Evolutionary conservation across 2,797 vertebrate species (phyloP).

Genomic region (Xenops minutus): DNA sequence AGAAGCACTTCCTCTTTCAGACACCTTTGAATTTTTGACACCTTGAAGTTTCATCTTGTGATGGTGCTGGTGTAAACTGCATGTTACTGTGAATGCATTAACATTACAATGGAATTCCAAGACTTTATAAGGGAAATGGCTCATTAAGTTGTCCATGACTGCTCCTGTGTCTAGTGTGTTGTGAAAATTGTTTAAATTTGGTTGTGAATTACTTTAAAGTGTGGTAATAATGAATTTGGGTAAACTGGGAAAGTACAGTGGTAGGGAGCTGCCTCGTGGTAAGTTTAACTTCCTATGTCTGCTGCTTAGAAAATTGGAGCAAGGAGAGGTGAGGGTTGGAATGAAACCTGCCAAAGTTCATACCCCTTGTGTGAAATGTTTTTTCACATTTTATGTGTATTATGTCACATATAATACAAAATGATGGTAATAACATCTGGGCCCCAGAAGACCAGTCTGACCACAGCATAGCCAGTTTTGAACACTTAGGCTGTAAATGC

Average conservation of each 20-base stretch:
- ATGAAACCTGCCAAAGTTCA: background rate
- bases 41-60: background rate
- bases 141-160: background rate
- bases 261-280: background rate
- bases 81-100: background rate
- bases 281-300: background rate
- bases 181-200: background rate
- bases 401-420: background rate
- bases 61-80: background rate
- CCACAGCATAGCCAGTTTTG: background rate
- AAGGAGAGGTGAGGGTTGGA: background rate
- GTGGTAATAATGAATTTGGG: background rate
- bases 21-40: background rate
- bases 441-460: background rate
- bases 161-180: background rate
- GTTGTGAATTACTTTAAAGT: background rate
- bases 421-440: background rate
- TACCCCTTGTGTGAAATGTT: rapidly evolving
- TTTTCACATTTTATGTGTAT: background rate
- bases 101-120: background rate
- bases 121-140: background rate
- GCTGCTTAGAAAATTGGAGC: background rate
- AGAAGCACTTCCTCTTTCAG: background rate
- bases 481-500: background rate
- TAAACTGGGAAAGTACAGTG: background rate